Percentiles rank a stretch among this genome's conserved stretches.
Evolutionary conservation across 2,888 invertebrate species (phyloP).

Genomic region (Uropetala carovei): DNA sequence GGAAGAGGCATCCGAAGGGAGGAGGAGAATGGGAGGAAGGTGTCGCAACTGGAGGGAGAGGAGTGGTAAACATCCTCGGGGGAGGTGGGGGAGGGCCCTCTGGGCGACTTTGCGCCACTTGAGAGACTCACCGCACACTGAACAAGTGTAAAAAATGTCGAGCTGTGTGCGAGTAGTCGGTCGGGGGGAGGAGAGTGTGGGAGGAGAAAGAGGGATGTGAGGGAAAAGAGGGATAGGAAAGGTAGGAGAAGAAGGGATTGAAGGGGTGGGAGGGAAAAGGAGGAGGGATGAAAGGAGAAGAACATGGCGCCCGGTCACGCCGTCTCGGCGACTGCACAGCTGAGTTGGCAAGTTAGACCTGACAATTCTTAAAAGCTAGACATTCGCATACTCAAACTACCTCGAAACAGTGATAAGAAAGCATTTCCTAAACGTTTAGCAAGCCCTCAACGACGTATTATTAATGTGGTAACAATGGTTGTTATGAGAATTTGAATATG

Average conservation of each 20-base stretch:
- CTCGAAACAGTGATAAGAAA: too few species aligned
- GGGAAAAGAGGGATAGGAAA: neutral
- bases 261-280: neutral
- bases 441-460: too few species aligned
- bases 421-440: too few species aligned
- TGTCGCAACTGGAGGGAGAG: neutral
- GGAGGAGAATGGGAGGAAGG: too few species aligned
- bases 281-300: neutral
- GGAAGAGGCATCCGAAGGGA: too few species aligned
- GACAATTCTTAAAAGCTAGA: too few species aligned
- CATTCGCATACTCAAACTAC: too few species aligned
- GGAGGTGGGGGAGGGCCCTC: neutral
- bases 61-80: neutral
- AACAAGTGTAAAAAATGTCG: slow-evolving; percentile 29
- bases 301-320: too few species aligned
- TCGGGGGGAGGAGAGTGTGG: neutral
- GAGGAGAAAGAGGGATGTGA: neutral
- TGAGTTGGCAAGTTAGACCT: too few species aligned
- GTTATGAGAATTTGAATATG: too few species aligned
- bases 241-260: neutral
- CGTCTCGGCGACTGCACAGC: too few species aligned
- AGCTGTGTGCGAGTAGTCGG: neutral
- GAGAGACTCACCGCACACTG: slow-evolving; percentile 20
- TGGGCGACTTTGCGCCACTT: slow-evolving; percentile 9
- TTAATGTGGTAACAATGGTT: too few species aligned